Evolutionary conservation across 2,888 invertebrate species (phyloP), one percentile per base, ranked within the genome.

Genomic region (Catocala fraxini): DNA sequence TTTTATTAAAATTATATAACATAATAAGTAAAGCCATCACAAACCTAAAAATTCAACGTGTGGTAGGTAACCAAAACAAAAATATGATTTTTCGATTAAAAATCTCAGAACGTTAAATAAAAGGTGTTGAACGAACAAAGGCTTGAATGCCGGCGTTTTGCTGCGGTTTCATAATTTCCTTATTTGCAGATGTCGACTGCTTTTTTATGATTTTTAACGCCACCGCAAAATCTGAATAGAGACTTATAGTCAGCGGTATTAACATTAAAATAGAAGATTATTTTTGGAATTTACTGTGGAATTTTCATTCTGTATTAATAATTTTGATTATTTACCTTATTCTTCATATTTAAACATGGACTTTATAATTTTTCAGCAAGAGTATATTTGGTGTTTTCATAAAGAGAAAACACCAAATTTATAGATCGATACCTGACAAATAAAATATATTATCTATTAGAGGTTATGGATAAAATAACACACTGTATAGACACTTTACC

Each of bases 111-210:
- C 82, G 85, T 80, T 84, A 85, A 88, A 90, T 86, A 84, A 89
- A 89, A 89, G 88, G 89, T 87, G 84, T 80, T 78, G 83, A 72
- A 76, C 70, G 81, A 84, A 90, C 90, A 91, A 91, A 89, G 82
- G 82, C 81, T 73, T 84, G 85, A 87, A 86, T 82, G 82, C 82
- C 80, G 78, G 71, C 81, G 86, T 86, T 88, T 86, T 83, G 81
- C 85, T 73, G 85, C 78, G 88, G 86, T 86, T 89, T 87, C 85
- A 88, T 89, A 89, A 90, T 90, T 91, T 91, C 88, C 89, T 89
- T 90, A 89, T 90, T 91, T 89, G 86, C 88, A 88, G 85, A 89
- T 86, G 89, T 85, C 82, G 84, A 83, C 81, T 81, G 80, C 75
- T 81, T 86, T 86, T 85, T 77, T 82, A 79, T 79, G 59, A 76